Evolutionary conservation across 2,797 vertebrate genomes (phyloP).

Genomic region (Peromyscus attwateri): DNA sequence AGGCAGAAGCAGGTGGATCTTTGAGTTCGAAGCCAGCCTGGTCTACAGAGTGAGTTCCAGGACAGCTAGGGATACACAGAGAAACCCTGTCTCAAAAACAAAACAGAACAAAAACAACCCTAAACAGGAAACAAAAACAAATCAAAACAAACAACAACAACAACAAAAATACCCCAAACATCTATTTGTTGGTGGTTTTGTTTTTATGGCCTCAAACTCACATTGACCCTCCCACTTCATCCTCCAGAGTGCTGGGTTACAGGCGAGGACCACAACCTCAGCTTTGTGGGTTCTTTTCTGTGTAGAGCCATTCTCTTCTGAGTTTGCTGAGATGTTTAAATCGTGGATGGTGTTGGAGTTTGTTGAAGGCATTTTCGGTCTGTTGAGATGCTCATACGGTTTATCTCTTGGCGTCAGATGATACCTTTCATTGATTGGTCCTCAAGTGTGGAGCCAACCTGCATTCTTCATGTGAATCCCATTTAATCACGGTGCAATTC

Average conservation of each 20-base stretch:
- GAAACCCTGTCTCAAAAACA: not conserved
- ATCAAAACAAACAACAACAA: not conserved
- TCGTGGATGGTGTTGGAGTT: not conserved
- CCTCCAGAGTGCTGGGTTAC: not conserved
- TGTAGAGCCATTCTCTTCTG: not conserved
- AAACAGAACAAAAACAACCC: not conserved
- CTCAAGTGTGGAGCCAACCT: not conserved
- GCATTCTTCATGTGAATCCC: not conserved
- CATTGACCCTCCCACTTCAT: not conserved
- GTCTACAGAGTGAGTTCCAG: not conserved
- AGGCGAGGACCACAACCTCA: not conserved
- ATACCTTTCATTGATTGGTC: not conserved
- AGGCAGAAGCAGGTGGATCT: not conserved
- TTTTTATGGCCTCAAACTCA: not conserved
- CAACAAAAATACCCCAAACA: not conserved
- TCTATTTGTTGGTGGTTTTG: not conserved
- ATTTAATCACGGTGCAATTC: not conserved
- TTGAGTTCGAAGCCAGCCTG: not conserved
- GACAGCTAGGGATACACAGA: not conserved
- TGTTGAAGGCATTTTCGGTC: slow-evolving; percentile 14
- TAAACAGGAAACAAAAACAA: not conserved
- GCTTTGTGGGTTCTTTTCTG: not conserved
- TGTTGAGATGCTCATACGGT: not conserved
- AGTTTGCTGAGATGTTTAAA: not conserved
- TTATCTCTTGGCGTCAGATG: slow-evolving; percentile 30